Base-by-base conservation (phyloP, 2,113 vertebrate species). In the Elephantulus edwardii region DNA sequence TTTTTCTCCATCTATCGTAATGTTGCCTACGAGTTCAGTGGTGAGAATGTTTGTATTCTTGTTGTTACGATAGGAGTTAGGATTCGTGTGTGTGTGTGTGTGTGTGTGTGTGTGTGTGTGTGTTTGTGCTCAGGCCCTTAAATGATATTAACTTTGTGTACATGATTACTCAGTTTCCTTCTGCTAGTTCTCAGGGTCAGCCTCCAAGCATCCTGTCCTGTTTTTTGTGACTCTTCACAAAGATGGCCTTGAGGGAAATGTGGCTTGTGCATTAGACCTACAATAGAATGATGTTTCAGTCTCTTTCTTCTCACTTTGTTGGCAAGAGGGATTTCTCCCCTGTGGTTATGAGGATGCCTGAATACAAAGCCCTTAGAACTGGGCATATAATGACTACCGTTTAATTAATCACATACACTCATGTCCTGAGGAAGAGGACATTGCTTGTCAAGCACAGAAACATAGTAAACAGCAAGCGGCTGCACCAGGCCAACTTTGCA, bases 181-280 rank as follows among this genome's bases (percentile, higher is more conserved):
- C 38, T 48, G 20, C 26, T 76, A 8, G 22, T 19, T 62, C 4
- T 3, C 46, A 28, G 2, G 28, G 3, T 12, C 22, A 14, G 1
- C 0, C 6, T 10, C 35, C 40, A 26, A 0, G 38, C 12, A 12
- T 24, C 10, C 28, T 66, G 20, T 14, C 11, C 33, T 52, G 8
- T 17, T 33, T 42, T 87, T 70, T 64, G 14, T 68, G 44, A 66
- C 56, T n/a, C 16, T 46, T 22, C 24, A 42, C 22, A 16, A 77
- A 17, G 11, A 33, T 11, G 14, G 24, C 1, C 7, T 44, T 12
- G 0, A 33, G 16, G 30, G 28, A 22, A 28, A 17, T 26, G 16
- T 8, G 11, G 4, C 38, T 6, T 28, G 12, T 13, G 20, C 20
- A 30, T 3, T 46, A 16, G 60, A 35, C 22, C 13, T 24, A 2